Base-by-base conservation (phyloP, 2,113 vertebrate species). In the Anhinga rufa region DNA sequence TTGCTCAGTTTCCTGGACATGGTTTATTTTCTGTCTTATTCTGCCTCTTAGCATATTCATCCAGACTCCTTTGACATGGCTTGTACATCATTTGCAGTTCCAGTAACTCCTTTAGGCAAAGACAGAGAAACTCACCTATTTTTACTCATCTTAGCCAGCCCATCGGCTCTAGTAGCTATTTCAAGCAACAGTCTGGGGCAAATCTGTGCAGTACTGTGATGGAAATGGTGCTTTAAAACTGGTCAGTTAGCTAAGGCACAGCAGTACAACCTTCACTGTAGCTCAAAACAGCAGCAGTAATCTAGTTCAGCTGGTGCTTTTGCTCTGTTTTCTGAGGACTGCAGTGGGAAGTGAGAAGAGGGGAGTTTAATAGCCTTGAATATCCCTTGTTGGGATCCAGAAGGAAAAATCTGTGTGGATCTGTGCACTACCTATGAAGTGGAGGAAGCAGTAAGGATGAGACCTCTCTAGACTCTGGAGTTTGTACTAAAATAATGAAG, bases 151-250 rank as follows among this genome's bases (percentile, higher is more conserved):
- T 16, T 48, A 24, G 49, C 14, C n/a, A 58, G 12, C 38, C 42
- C 32, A 8, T 34, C 4, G 4, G 34, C 64, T 29, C 38, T 19
- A 14, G 18, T 19, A 71, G 29, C 31, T 25, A 2, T 66, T 49
- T 57, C 51, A 65, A 25, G 64, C 15, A 8, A 17, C 19, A 17
- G 48, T 4, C 22, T 10, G 54, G 15, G 24, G 7, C 49, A 71
- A 9, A 46, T 7, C 14, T 24, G 38, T 14, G 75, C 49, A 21
- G 31, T n/a, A 3, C 16, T 17, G 0, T 5, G 2, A 1, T 4
- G 3, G 71, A 62, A 74, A 32, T 26, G 42, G 38, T 29, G 17
- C 26, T 62, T 85, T 61, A 52, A 32, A 88, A 49, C 21, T 32
- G 13, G 24, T 49, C 6, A 1, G 1, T 58, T 24, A 38, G 61